These are phyloP conservation scores for Empis livida DNA, from an alignment of 2,888 invertebrate species.

Conservation along the genomic window DNA sequence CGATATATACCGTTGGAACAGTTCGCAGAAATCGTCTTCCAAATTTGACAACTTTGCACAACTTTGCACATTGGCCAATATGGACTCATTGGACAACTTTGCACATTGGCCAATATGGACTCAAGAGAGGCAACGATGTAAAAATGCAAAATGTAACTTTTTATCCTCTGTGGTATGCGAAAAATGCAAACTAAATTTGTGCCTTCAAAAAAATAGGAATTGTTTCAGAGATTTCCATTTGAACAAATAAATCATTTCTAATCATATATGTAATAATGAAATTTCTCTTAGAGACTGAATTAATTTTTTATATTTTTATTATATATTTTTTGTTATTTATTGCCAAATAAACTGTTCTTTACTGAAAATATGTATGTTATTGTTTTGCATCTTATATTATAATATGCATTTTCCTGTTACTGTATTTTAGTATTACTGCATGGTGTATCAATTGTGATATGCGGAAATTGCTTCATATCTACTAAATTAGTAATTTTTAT, in stretches of 20 bases:
- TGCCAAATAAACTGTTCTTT: no score
- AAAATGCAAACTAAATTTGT: not conserved
- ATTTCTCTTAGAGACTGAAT: not conserved
- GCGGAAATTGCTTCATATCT: not conserved
- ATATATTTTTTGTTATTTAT: not conserved
- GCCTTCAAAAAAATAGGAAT: not conserved
- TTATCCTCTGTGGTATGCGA: not conserved
- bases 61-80: not conserved
- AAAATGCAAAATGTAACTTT: not conserved
- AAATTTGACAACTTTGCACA: not conserved
- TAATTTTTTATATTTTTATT: not conserved
- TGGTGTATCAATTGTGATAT: not conserved
- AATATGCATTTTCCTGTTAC: not conserved
- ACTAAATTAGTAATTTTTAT: not conserved
- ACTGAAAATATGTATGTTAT: no score
- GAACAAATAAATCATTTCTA: not conserved
- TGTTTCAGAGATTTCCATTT: not conserved
- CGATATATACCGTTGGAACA: constrained; percentile 2
- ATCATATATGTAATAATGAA: not conserved
- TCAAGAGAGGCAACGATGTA: not conserved
- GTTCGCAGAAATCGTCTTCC: not conserved
- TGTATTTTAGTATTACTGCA: not conserved
- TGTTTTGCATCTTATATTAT: not conserved
- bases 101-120: not conserved
- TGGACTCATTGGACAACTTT: not conserved